A percentile compares a stretch with the other conserved stretches of the same genome.
Conservation (phyloP, 2,888 invertebrate species). For the Oscheius sp. region DNA sequence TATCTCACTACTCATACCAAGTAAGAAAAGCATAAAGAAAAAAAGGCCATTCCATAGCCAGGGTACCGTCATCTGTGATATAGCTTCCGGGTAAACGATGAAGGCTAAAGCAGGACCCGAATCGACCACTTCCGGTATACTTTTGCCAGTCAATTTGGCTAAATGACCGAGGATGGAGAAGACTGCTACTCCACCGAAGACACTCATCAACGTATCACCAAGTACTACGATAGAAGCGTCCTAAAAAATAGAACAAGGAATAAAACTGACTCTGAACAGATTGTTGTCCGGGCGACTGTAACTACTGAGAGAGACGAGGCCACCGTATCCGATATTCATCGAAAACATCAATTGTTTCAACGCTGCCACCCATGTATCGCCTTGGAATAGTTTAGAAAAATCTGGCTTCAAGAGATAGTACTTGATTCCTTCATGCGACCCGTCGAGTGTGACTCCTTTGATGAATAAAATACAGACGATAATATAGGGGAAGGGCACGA, state of each 20-base stretch:
- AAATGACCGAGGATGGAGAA: conserved; percentile 58
- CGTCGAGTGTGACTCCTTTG: conserved; percentile 59
- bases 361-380: conserved; percentile 59
- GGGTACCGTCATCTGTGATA: conserved; percentile 69
- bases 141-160: conserved; percentile 36
- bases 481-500: conserved; percentile 62
- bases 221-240: conserved; percentile 61
- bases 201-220: conserved; percentile 59
- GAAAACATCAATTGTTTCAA: conserved; percentile 65
- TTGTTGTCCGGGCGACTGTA: conserved; percentile 62
- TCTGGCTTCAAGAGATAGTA: conserved; percentile 62
- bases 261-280: conserved; percentile 43
- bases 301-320: conserved; percentile 58
- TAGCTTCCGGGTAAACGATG: conserved; percentile 71
- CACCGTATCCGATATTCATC: conserved; percentile 63
- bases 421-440: conserved; percentile 56
- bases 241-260: conserved; percentile 23
- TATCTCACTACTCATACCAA: conserved; percentile 67
- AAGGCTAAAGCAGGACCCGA: conserved; percentile 72
- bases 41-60: conserved; percentile 71
- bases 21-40: conserved; percentile 71
- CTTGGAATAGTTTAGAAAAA: conserved; percentile 34
- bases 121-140: conserved; percentile 42
- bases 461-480: conserved; percentile 61
- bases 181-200: conserved; percentile 57